Evolutionary conservation across 2,888 invertebrate genomes (phyloP).

Genomic region (Mythimna loreyi): DNA sequence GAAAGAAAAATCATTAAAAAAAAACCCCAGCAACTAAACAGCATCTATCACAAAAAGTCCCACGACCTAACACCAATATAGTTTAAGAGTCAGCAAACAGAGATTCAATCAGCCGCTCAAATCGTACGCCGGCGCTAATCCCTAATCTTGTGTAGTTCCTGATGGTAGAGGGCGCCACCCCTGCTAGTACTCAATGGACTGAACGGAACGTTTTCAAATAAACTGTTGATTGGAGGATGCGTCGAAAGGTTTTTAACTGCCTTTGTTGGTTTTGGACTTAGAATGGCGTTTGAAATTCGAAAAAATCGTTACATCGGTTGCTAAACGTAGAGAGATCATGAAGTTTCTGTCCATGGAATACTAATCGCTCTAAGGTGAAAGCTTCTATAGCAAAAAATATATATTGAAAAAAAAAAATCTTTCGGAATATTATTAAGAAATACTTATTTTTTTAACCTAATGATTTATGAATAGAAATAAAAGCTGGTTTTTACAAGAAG

Average conservation of each 20-base stretch:
- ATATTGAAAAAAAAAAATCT: too few relatives aligned
- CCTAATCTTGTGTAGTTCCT: constrained; percentile 68
- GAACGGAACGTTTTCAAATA: constrained; percentile 42
- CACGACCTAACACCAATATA: constrained; percentile 45
- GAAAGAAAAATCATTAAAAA: background rate
- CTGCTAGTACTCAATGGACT: constrained; percentile 42
- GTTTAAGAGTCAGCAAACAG: constrained; percentile 57
- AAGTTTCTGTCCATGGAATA: too few relatives aligned
- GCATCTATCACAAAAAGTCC: constrained; percentile 9
- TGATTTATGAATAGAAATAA: too few relatives aligned
- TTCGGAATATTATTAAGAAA: too few relatives aligned
- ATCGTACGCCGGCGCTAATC: constrained; percentile 58
- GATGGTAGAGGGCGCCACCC: constrained; percentile 68
- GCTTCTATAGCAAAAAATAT: too few relatives aligned
- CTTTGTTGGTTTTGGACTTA: constrained; percentile 22
- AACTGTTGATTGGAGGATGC: constrained; percentile 43
- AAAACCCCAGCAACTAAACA: background rate
- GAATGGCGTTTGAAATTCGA: constrained; percentile 21
- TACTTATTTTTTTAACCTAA: too few relatives aligned
- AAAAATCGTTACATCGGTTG: too few relatives aligned
- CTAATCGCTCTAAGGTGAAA: too few relatives aligned
- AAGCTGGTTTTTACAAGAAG: too few relatives aligned
- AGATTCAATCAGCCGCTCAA: constrained; percentile 60
- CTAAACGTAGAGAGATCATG: background rate
- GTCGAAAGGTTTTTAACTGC: constrained; percentile 23